Evolutionary conservation across 2,113 vertebrate genomes (phyloP).

Genomic region (Sebastes fasciatus): DNA sequence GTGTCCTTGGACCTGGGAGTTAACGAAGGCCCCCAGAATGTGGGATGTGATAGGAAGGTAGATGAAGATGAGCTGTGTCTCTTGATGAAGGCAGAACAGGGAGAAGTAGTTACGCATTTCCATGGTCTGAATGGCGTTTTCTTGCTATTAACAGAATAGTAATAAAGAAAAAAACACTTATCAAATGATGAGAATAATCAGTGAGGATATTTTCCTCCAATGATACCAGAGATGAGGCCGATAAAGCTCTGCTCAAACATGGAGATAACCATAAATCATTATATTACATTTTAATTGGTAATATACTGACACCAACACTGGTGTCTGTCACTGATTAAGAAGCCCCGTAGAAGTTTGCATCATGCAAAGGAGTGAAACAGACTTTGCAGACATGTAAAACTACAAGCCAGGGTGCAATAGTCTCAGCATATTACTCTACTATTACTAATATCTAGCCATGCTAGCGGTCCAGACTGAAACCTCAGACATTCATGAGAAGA

Average conservation of each 20-base stretch:
- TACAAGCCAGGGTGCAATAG: background rate
- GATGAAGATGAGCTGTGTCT: slow-evolving; percentile 95
- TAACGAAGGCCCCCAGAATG: slow-evolving; percentile 93
- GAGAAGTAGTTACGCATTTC: slow-evolving; percentile 97
- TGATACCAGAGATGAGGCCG: background rate
- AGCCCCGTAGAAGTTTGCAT: background rate
- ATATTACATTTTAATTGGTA: background rate
- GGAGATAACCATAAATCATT: background rate
- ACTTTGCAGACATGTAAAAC: background rate
- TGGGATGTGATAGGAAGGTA: slow-evolving; percentile 96
- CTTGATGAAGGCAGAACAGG: slow-evolving; percentile 96
- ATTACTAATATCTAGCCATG: background rate
- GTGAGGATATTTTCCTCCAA: background rate
- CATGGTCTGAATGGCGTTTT: slow-evolving; percentile 95
- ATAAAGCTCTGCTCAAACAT: slow-evolving; percentile 6
- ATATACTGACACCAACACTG: background rate
- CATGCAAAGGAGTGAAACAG: background rate
- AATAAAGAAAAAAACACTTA: background rate
- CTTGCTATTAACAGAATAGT: slow-evolving; percentile 86
- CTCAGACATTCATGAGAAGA: background rate
- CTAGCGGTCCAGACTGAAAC: background rate
- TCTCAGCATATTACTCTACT: background rate
- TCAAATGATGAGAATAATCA: background rate
- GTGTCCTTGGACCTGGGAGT: slow-evolving; percentile 98
- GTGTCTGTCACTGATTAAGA: slow-evolving; percentile 1